These are phyloP conservation scores for Athalia circularis DNA, from an alignment of 2,888 invertebrate species.

Conservation along the genomic window DNA sequence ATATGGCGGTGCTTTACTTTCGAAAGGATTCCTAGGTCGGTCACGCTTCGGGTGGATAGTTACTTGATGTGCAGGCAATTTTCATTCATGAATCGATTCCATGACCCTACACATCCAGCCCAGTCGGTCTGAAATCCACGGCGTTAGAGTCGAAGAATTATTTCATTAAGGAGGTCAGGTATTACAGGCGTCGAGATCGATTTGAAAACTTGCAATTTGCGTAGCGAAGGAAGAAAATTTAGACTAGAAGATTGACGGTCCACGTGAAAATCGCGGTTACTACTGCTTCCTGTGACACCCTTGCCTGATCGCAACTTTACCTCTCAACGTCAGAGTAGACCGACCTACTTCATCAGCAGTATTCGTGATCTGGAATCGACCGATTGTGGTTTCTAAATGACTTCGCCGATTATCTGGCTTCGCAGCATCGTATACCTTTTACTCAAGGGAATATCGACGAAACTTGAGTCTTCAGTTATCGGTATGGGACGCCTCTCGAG, in stretches of 20 bases:
- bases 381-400: neutral
- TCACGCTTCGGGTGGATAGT: slow-evolving; percentile 28
- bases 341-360: neutral
- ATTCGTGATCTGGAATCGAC: slow-evolving; percentile 5
- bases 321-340: neutral
- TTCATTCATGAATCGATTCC: slow-evolving; percentile 35
- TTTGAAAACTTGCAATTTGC: slow-evolving; percentile 22
- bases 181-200: neutral
- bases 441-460: too few species aligned
- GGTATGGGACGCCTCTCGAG: neutral
- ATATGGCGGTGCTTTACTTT: slow-evolving; percentile 25
- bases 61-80: slow-evolving; percentile 30
- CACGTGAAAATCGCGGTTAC: slow-evolving; percentile 15
- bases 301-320: neutral
- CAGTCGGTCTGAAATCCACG: too few species aligned
- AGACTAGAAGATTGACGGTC: slow-evolving; percentile 2
- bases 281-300: slow-evolving; percentile 15
- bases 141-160: neutral
- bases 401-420: neutral
- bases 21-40: slow-evolving; percentile 27
- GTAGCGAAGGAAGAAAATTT: neutral
- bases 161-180: neutral
- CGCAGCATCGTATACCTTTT: neutral
- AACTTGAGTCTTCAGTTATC: too few species aligned
- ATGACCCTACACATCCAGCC: neutral